Base-by-base conservation (phyloP, 37 sponge, comb jelly and placozoan species). In the Haliclona indistincta region DNA sequence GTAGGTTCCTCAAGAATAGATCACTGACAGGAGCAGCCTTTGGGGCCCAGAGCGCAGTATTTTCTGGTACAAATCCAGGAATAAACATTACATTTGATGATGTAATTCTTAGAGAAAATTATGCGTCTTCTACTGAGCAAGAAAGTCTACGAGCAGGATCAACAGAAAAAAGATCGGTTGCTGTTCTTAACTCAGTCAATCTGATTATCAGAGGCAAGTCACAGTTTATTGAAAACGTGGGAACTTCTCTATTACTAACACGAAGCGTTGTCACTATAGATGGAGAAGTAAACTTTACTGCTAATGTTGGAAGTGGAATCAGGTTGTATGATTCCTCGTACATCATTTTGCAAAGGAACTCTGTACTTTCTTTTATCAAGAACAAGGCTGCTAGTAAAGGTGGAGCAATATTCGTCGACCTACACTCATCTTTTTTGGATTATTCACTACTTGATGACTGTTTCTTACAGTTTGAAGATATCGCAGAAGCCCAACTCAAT, bases 351-450 rank as follows among this genome's bases (percentile, higher is more conserved):
- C 13, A 10, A 36, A n/a, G 33, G 4, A 58, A 69, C 38, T 54
- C 63, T 23, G 29, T 11, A 15, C 63, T 83, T 4, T 34, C 67
- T 29, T 61, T 83, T 8, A 5, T 19, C 2, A 34, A 68, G 8
- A 83, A 83, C 42, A 3, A 13, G 2, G 84, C 77, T 32, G 1
- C 33, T 23, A 33, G 58, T 20, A 20, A 58, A 25, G 84, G 84
- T 68, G 84, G 84, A 15, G 84, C 76, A 17, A 11, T 83, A 1
- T 83, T 52, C 37, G 34, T 60, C 34, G 38, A 68, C n/a, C 7
- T 26, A 15, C 11, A 19, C 6, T 44, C 41, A 7, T n/a, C n/a
- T n/a, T n/a, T n/a, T n/a, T 23, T 23, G 13, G 19, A 20, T 2
- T 22, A 37, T 20, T 1, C 17, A 7, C 2, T 32, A 3, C 38